phyloP scores from a whole-genome alignment of 1,140 invertebrate species.

The Drosophila micromelanica region DNA sequence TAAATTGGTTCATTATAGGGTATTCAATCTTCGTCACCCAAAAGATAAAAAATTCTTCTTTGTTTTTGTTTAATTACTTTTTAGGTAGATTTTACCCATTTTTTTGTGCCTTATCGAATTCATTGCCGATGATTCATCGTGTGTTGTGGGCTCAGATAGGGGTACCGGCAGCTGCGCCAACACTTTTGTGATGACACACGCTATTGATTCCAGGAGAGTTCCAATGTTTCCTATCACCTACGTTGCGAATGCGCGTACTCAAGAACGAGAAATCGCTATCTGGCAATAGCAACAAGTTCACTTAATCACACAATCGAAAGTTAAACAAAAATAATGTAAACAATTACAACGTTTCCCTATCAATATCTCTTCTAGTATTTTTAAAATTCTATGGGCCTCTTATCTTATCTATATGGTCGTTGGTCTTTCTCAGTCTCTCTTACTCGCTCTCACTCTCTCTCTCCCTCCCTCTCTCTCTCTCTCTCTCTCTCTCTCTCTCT shows the following conservation, averaged over 20 bases:
- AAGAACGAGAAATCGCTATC: background rate
- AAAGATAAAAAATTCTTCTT: slow-evolving; percentile 27
- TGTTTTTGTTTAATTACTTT: slow-evolving; percentile 14
- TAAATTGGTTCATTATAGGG: background rate
- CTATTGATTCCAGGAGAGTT: slow-evolving; percentile 26
- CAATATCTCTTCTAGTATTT: background rate
- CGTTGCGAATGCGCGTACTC: too few species aligned
- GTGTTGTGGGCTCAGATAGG: background rate
- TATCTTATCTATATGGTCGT: slow-evolving; percentile 1
- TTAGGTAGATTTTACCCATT: slow-evolving; percentile 41
- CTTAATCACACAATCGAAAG: background rate
- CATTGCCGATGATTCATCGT: slow-evolving; percentile 54
- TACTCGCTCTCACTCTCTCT: background rate
- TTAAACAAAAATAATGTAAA: slow-evolving; percentile 27
- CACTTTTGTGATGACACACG: slow-evolving; percentile 26
- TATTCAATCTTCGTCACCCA: background rate
- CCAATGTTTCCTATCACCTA: slow-evolving; percentile 15
- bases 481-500: background rate
- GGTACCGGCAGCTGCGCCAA: background rate
- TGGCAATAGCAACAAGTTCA: background rate
- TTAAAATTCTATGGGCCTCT: background rate
- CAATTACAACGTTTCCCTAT: background rate
- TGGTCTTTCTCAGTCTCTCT: background rate
- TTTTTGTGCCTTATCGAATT: slow-evolving; percentile 58
- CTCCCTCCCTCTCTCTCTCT: slow-evolving; percentile 7